A percentile compares a stretch with the other conserved stretches of the same genome.
These are phyloP conservation scores for Papilio dardanus DNA, from an alignment of 1,140 invertebrate genomes.

Conservation along the genomic window DNA sequence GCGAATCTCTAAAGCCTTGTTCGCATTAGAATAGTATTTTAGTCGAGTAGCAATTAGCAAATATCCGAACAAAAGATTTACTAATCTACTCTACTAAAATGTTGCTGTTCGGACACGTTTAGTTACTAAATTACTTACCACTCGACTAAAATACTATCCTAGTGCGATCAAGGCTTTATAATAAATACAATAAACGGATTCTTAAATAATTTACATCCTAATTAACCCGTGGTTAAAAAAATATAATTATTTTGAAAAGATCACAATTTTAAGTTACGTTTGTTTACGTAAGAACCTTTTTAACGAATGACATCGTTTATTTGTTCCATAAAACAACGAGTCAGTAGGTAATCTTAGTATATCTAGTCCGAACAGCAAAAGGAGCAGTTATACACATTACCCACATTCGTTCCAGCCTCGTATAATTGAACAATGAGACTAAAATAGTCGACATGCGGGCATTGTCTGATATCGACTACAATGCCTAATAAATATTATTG, in stretches of 20 bases:
- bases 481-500: not conserved
- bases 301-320: not conserved
- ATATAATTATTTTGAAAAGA: not conserved
- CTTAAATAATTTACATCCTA: no score
- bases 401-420: constrained; percentile 35
- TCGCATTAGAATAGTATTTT: no score
- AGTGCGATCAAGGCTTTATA: no score
- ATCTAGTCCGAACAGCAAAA: constrained; percentile 41
- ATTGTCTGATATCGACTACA: constrained; percentile 35
- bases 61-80: no score
- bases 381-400: constrained; percentile 34
- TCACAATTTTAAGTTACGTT: not conserved
- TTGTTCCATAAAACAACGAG: not conserved
- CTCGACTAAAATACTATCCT: no score
- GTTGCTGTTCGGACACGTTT: no score
- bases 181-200: no score
- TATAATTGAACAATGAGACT: constrained; percentile 50
- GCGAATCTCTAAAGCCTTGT: no score
- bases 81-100: no score
- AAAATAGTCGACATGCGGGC: constrained; percentile 40
- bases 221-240: not conserved
- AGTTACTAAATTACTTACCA: no score
- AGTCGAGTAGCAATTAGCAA: no score
- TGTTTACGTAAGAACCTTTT: not conserved
- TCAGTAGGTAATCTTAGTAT: constrained; percentile 8